Evolutionary conservation across 30 jellyfish, hydroid and myxozoan genomes (phyloP), one percentile per base, ranked within the genome.

Genomic region (Cassiopea xamachana): DNA sequence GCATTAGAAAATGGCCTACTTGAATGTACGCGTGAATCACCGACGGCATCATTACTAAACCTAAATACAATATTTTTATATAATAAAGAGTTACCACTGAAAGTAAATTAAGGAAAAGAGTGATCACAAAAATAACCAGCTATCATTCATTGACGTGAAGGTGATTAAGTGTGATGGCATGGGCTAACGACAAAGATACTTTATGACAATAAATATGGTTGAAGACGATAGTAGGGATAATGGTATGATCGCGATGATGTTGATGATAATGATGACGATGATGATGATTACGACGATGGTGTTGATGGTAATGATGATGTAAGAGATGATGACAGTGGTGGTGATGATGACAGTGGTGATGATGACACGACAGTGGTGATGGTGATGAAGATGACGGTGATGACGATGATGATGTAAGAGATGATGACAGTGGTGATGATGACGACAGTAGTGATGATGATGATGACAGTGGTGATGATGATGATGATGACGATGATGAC

Each of bases 41-140:
- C 1, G 98, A 85, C 2, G 98, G 98, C 90, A 87, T 78, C 97
- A 94, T 94, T 47, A 86, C 98, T 77, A 94, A 46, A 16, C 98
- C 98, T 94, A 60, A 48, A 51, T 51, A n/a, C n/a, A n/a, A n/a
- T n/a, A n/a, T n/a, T n/a, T n/a, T n/a, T n/a, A n/a, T n/a, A n/a
- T n/a, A n/a, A n/a, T n/a, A n/a, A n/a, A n/a, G n/a, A n/a, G n/a
- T n/a, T n/a, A n/a, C n/a, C n/a, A n/a, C n/a, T n/a, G n/a, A n/a
- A n/a, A n/a, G n/a, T n/a, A n/a, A 9, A 51, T 51, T 9, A 51
- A 84, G 18, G 73, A 7, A 17, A 19, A 10, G 48, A 46, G 48
- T 8, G 18, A 60, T 18, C 84, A 46, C 7, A 8, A 12, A 79
- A 48, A 51, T 51, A 51, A 51, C 4, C 64, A n/a, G n/a, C n/a